phyloP scores from a whole-genome alignment of 2,888 invertebrate species.

The Agrochola lychnidis region DNA sequence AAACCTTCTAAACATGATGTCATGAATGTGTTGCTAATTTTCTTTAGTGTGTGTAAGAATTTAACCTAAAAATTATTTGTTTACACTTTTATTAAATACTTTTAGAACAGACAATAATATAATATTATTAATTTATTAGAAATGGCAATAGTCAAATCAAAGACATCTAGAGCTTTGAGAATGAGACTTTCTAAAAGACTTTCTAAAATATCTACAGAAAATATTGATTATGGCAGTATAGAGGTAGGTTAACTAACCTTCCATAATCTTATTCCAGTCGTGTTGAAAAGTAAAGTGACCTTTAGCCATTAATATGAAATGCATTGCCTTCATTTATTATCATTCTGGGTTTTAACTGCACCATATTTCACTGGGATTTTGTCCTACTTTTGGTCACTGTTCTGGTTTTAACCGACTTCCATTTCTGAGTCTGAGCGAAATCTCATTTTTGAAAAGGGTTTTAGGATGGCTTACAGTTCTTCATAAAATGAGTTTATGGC shows the following conservation, averaged over 20 bases:
- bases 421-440: conserved; percentile 33
- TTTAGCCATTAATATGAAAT: conserved; percentile 58
- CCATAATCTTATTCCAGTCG: conserved; percentile 32
- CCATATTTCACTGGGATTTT: conserved; percentile 59
- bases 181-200: background rate
- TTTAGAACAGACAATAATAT: background rate
- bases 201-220: background rate
- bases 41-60: background rate
- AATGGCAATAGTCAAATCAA: no score
- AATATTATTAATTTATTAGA: no score
- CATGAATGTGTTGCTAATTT: background rate
- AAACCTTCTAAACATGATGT: background rate
- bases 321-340: conserved; percentile 61
- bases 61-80: background rate
- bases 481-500: conserved; percentile 24
- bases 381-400: conserved; percentile 41
- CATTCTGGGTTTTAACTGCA: conserved; percentile 46
- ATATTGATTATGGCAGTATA: background rate
- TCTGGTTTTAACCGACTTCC: conserved; percentile 36
- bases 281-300: conserved; percentile 55
- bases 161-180: no score
- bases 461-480: conserved; percentile 16
- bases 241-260: background rate
- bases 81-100: background rate
- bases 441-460: conserved; percentile 27